A percentile compares a stretch with the other conserved stretches of the same genome.
Evolutionary conservation across 2,113 vertebrate genomes (phyloP).

Genomic region (Platichthys flesus): DNA sequence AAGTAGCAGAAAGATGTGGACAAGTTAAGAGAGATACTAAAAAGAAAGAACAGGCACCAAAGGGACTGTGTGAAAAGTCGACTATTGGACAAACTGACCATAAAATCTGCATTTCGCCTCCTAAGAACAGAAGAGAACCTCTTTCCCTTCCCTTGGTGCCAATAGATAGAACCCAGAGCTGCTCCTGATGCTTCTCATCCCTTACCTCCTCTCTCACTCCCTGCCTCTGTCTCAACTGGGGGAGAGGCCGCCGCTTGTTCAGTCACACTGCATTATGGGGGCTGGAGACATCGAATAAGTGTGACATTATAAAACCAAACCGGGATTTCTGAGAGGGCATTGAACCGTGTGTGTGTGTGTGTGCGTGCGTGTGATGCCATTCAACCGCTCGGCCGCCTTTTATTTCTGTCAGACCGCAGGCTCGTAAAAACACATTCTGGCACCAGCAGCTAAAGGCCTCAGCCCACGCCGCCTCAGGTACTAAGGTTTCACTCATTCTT

Average conservation of each 20-base stretch:
- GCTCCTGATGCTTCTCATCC: slow-evolving; percentile 45
- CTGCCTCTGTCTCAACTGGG: slow-evolving; percentile 30
- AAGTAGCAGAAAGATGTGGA: neutral
- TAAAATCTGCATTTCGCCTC: slow-evolving; percentile 38
- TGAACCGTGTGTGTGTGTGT: slow-evolving; percentile 48
- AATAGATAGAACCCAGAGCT: slow-evolving; percentile 45
- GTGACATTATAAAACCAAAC: slow-evolving; percentile 86
- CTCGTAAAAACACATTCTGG: slow-evolving; percentile 82
- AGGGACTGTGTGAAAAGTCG: slow-evolving; percentile 14
- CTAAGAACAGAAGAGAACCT: slow-evolving; percentile 15
- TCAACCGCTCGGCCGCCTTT: slow-evolving; percentile 78
- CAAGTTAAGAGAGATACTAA: slow-evolving; percentile 1
- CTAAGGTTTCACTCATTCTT: slow-evolving; percentile 79
- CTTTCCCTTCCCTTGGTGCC: slow-evolving; percentile 13
- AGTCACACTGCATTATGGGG: slow-evolving; percentile 70
- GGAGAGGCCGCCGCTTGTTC: slow-evolving; percentile 60
- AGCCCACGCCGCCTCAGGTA: slow-evolving; percentile 73
- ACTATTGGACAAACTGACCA: slow-evolving; percentile 23
- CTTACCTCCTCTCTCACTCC: neutral
- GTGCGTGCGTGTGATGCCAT: slow-evolving; percentile 66
- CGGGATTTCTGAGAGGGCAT: slow-evolving; percentile 77
- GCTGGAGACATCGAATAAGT: slow-evolving; percentile 74
- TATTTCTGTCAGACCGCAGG: slow-evolving; percentile 81
- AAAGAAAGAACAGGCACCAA: neutral
- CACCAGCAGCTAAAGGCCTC: slow-evolving; percentile 74